Conservation (phyloP, 1,140 invertebrate genomes). For the Nomia melanderi region DNA sequence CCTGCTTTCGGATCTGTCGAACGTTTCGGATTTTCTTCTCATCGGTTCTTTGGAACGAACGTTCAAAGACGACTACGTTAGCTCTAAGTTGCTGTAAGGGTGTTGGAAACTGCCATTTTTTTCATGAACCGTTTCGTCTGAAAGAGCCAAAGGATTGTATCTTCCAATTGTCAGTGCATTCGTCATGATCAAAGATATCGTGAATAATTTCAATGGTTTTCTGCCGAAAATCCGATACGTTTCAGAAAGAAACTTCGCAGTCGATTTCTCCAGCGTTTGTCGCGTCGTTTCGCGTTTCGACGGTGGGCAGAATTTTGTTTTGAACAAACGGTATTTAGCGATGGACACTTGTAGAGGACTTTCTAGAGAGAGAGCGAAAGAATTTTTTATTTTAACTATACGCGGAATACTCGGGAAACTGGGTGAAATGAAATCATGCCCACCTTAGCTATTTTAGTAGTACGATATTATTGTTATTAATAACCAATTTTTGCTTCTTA, state of each 20-base stretch:
- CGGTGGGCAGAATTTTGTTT: neutral
- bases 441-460: constrained; percentile 6
- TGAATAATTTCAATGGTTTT: too few species aligned
- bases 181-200: neutral
- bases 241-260: neutral
- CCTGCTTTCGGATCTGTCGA: neutral
- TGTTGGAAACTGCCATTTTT: too few species aligned
- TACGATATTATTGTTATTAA: neutral
- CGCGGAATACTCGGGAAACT: too few species aligned
- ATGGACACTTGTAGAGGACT: too few species aligned
- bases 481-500: constrained; percentile 4
- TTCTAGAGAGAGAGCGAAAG: neutral
- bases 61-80: too few species aligned
- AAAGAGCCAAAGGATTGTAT: too few species aligned
- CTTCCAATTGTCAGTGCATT: neutral
- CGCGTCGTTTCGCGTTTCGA: neutral
- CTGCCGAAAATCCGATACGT: neutral
- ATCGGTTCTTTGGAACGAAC: neutral
- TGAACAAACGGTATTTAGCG: neutral
- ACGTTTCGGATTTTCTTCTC: neutral
- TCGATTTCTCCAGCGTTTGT: neutral
- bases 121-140: too few species aligned
- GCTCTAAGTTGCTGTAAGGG: too few species aligned
- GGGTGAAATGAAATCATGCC: neutral
- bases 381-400: too few species aligned